Conservation (phyloP, 30 jellyfish, hydroid and myxozoan species). For the Turritopsis dohrnii region DNA sequence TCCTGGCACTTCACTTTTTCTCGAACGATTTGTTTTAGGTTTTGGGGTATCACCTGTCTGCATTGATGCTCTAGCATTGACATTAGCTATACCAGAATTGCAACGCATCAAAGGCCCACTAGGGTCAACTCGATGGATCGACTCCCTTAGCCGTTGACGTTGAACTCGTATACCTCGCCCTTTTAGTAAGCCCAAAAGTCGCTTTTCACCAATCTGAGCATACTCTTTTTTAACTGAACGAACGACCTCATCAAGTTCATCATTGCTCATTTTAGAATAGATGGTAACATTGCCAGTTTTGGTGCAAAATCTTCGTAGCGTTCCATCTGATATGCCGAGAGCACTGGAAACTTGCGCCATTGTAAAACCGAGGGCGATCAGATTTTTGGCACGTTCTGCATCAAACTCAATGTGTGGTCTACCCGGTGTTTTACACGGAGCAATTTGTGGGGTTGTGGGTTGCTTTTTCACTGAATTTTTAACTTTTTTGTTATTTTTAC, state of each 20-base stretch:
- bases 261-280: conserved; percentile 27
- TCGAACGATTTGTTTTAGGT: conserved; percentile 19
- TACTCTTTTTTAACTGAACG: conserved; percentile 20
- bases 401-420: conserved; percentile 28
- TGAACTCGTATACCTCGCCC: conserved; percentile 37
- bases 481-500: background rate
- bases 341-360: conserved; percentile 43
- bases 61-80: conserved; percentile 40
- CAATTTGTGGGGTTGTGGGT: background rate
- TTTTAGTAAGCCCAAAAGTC: conserved; percentile 32
- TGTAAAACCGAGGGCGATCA: conserved; percentile 36
- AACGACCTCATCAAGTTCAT: conserved; percentile 25
- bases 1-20: conserved; percentile 19
- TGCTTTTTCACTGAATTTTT: background rate
- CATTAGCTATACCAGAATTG: conserved; percentile 32
- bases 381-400: conserved; percentile 32
- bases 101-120: conserved; percentile 34
- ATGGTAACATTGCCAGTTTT: conserved; percentile 3
- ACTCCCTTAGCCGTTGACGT: conserved; percentile 23
- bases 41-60: conserved; percentile 8
- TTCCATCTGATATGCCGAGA: conserved; percentile 39
- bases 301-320: conserved; percentile 37
- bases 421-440: conserved; percentile 24
- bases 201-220: conserved; percentile 36
- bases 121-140: conserved; percentile 48